These are phyloP conservation scores for Chiloscyllium punctatum DNA, from an alignment of 2,797 vertebrate genomes.

Conservation along the genomic window DNA sequence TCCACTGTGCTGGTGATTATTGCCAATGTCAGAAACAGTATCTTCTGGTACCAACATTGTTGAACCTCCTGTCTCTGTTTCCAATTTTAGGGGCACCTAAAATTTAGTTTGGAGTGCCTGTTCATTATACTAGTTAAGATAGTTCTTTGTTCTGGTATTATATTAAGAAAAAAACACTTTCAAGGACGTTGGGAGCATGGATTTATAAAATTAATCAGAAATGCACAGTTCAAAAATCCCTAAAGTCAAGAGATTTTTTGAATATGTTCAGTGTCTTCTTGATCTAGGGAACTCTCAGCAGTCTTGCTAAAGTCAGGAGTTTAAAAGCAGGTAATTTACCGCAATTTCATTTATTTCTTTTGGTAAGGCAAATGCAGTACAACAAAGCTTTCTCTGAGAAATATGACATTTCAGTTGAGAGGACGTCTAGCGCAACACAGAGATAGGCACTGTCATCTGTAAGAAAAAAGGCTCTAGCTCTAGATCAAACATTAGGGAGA, in stretches of 20 bases:
- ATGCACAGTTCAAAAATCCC: neutral
- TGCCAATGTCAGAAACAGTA: no score
- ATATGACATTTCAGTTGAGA: neutral
- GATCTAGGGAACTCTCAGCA: neutral
- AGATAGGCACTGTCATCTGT: neutral
- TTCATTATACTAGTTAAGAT: neutral
- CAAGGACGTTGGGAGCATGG: neutral
- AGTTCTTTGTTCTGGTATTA: neutral
- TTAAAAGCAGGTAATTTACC: neutral
- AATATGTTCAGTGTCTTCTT: neutral
- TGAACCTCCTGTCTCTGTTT: no score
- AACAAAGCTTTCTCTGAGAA: neutral
- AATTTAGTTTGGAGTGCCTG: neutral
- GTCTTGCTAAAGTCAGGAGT: neutral
- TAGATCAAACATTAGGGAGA: slow-evolving; percentile 22
- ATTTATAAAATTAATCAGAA: neutral
- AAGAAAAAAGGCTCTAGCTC: slow-evolving; percentile 8
- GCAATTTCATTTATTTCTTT: neutral
- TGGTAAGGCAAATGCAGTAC: neutral
- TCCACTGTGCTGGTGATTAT: no score
- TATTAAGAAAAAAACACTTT: neutral
- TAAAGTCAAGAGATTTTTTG: neutral
- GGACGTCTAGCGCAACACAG: neutral
- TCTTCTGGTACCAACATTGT: no score
- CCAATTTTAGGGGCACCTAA: neutral